A percentile compares a stretch with the other conserved stretches of the same genome.
Conservation (phyloP, 2,113 vertebrate genomes). For the Cyanistes caeruleus region DNA sequence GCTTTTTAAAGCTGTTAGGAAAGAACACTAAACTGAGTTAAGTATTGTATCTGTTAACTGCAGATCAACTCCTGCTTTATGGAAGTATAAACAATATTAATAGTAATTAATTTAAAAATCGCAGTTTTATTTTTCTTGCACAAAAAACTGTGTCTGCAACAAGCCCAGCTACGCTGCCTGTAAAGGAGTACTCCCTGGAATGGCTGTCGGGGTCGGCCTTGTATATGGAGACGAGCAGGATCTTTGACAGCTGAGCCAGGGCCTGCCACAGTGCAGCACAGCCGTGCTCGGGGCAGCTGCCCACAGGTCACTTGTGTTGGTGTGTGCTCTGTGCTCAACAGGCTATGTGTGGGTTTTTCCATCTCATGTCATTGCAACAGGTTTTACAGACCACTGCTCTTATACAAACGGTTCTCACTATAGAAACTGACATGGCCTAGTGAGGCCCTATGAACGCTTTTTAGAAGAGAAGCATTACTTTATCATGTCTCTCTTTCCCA, state of each 20-base stretch:
- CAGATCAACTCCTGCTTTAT: neutral
- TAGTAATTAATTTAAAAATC: neutral
- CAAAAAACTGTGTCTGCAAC: neutral
- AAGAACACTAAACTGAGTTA: neutral
- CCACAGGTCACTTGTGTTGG: neutral
- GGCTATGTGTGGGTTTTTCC: neutral
- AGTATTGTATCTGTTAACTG: neutral
- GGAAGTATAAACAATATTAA: neutral
- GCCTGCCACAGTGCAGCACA: neutral
- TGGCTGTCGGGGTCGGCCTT: neutral
- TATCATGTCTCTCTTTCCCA: neutral
- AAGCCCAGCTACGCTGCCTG: neutral
- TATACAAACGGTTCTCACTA: neutral
- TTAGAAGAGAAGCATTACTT: neutral
- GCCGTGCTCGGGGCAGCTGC: accelerated
- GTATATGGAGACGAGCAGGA: neutral
- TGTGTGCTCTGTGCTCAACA: neutral
- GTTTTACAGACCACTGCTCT: neutral
- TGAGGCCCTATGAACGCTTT: neutral
- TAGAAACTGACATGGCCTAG: neutral
- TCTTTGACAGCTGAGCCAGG: neutral
- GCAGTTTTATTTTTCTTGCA: neutral
- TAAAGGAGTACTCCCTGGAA: neutral
- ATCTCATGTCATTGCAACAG: neutral
- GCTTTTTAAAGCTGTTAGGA: neutral